Evolutionary conservation across 2,113 vertebrate genomes (phyloP).

Genomic region (Steatornis caripensis): DNA sequence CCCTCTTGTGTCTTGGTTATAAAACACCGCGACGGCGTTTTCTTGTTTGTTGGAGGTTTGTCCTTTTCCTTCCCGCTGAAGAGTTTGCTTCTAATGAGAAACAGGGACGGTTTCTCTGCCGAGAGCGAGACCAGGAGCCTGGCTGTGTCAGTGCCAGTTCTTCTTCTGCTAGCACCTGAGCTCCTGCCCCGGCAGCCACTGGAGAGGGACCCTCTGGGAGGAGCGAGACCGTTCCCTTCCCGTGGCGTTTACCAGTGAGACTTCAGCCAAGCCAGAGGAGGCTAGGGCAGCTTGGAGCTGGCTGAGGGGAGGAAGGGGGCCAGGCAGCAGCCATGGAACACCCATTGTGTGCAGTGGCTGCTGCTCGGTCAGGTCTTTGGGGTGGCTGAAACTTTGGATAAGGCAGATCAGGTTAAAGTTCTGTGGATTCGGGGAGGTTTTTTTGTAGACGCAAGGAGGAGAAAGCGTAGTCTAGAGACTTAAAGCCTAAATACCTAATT

Average conservation of each 20-base stretch:
- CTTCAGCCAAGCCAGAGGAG: neutral
- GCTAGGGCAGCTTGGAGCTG: neutral
- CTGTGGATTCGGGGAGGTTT: neutral
- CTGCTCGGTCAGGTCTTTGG: neutral
- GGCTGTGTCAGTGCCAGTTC: neutral
- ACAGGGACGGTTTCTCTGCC: neutral
- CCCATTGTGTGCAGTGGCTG: neutral
- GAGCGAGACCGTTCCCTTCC: neutral
- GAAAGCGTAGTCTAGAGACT: neutral
- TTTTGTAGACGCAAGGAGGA: neutral
- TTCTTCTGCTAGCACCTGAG: neutral
- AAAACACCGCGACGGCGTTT: fast-evolving
- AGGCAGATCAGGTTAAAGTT: neutral
- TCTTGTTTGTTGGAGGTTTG: neutral
- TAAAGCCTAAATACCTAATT: neutral
- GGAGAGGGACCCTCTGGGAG: neutral
- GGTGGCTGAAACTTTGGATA: neutral
- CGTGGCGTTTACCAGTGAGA: fast-evolving
- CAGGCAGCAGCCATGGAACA: neutral
- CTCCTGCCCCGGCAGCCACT: fast-evolving
- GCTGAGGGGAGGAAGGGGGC: neutral
- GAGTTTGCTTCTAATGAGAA: neutral
- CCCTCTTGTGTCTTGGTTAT: neutral
- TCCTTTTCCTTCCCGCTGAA: neutral
- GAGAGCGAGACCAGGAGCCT: neutral